Evolutionary conservation across 2,888 invertebrate genomes (phyloP).

Genomic region (Idaea dimidiata): DNA sequence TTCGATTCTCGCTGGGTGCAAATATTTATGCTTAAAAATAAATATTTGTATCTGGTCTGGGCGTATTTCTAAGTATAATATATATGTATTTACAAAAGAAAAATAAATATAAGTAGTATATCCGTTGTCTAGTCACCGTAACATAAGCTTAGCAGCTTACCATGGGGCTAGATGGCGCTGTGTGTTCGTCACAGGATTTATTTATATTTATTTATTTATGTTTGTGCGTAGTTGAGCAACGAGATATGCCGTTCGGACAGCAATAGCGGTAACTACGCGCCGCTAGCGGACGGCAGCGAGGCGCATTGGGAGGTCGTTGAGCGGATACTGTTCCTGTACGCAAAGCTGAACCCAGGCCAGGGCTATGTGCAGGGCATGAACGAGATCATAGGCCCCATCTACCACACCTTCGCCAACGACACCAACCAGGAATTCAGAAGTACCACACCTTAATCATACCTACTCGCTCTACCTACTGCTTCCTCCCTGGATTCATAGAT

Average conservation of each 20-base stretch:
- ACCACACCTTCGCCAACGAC: slow-evolving; percentile 97
- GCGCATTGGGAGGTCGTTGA: slow-evolving; percentile 99
- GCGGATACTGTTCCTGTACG: slow-evolving; percentile 97
- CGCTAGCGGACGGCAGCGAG: slow-evolving; percentile 93
- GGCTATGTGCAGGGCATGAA: slow-evolving; percentile 99
- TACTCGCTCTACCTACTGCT: no score
- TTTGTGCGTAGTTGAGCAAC: slow-evolving; percentile 78
- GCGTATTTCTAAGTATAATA: no score
- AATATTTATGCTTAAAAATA: no score
- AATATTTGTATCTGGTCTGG: no score
- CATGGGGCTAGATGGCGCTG: no score
- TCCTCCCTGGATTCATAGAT: no score
- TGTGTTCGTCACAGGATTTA: no score
- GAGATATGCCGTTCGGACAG: slow-evolving; percentile 84
- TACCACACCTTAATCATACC: neutral
- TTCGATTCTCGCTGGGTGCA: no score
- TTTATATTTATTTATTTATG: neutral
- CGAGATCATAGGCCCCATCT: slow-evolving; percentile 99
- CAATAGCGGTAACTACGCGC: slow-evolving; percentile 84
- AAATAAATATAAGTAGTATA: no score
- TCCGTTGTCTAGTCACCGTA: no score
- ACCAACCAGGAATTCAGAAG: slow-evolving; percentile 89
- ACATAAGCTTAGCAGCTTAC: no score
- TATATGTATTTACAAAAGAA: no score
- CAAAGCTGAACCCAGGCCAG: slow-evolving; percentile 98